Evolutionary conservation across 2,113 vertebrate species (phyloP).

Genomic region (Riparia riparia): DNA sequence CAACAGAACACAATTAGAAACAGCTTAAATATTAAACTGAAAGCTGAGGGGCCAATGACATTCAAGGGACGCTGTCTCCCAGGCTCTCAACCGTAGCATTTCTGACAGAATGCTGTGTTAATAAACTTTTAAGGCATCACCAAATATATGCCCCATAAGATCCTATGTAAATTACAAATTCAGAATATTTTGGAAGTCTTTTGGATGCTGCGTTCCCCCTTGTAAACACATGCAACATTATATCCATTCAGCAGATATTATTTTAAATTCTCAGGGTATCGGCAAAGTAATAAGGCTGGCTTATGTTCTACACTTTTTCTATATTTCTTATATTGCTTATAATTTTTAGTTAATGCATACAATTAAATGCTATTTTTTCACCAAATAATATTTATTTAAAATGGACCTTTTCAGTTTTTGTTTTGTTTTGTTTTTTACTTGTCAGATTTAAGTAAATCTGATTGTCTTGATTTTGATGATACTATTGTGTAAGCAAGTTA

Average conservation of each 20-base stretch:
- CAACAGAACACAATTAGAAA: constrained; percentile 50
- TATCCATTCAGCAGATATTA: background rate
- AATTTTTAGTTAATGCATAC: background rate
- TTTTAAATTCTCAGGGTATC: background rate
- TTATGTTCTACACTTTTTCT: background rate
- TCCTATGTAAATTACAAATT: background rate
- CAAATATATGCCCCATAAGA: background rate
- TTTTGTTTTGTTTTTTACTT: background rate
- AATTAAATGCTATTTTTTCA: background rate
- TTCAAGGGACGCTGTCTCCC: background rate
- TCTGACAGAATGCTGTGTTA: background rate
- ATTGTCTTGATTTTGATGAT: background rate
- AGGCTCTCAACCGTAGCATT: background rate
- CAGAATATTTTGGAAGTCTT: background rate
- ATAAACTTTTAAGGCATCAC: background rate
- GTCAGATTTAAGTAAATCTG: background rate
- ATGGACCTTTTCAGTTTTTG: background rate
- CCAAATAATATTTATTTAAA: background rate
- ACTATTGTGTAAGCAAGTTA: background rate
- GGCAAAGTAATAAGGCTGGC: background rate
- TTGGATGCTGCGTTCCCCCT: background rate
- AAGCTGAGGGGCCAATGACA: background rate
- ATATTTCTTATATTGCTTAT: background rate
- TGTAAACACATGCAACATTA: background rate
- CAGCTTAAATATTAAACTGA: constrained; percentile 51